These are phyloP conservation scores for Scaeva pyrastri DNA, from an alignment of 2,888 invertebrate species.

Conservation along the genomic window DNA sequence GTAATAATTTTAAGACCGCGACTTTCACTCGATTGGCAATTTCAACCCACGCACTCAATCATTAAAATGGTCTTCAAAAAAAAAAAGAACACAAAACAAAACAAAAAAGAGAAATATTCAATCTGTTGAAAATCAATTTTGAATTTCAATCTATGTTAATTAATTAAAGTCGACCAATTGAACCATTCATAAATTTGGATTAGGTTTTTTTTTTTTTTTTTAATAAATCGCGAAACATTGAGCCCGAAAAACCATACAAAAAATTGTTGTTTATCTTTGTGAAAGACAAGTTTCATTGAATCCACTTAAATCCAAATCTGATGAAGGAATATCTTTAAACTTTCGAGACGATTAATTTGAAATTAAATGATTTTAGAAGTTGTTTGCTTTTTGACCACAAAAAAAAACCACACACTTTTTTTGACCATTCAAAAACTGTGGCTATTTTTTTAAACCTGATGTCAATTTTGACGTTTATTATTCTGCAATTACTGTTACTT, in stretches of 20 bases:
- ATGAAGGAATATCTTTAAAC: background rate
- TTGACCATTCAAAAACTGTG: background rate
- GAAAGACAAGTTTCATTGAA: background rate
- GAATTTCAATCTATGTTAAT: slow-evolving; percentile 8
- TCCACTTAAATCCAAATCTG: background rate
- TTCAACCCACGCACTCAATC: background rate
- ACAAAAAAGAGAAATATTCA: background rate
- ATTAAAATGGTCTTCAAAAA: background rate
- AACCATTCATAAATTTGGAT: background rate
- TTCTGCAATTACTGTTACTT: background rate
- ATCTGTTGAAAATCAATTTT: slow-evolving; percentile 1
- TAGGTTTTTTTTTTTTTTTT: background rate
- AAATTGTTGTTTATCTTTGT: background rate
- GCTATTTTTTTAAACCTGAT: background rate
- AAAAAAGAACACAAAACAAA: background rate
- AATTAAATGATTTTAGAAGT: too few species aligned
- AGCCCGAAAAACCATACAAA: background rate
- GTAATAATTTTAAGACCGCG: background rate
- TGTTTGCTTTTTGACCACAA: background rate
- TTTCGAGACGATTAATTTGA: background rate
- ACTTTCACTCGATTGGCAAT: background rate
- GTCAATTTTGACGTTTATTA: background rate
- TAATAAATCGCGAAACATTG: background rate
- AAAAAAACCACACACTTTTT: background rate
- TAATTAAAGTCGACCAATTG: slow-evolving; percentile 2